Evolutionary conservation across 2,113 vertebrate species (phyloP).

Genomic region (Gnathonemus longibarbis): DNA sequence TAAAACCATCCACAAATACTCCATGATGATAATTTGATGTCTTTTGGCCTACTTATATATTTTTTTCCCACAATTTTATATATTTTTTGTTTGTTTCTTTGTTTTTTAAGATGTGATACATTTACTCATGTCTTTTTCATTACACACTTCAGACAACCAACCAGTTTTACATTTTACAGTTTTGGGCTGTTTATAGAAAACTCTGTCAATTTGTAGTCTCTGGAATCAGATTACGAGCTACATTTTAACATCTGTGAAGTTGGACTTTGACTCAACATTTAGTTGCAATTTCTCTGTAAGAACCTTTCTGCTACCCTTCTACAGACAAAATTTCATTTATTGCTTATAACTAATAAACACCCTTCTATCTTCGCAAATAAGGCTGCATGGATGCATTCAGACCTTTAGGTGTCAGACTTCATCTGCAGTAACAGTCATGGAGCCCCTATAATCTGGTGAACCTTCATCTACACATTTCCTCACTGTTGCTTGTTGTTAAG

Average conservation of each 20-base stretch:
- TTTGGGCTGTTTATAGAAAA: neutral
- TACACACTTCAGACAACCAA: neutral
- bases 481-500: neutral
- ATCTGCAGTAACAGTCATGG: neutral
- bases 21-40: neutral
- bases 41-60: neutral
- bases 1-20: neutral
- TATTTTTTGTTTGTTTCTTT: neutral
- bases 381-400: neutral
- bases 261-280: neutral
- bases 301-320: neutral
- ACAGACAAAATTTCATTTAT: neutral
- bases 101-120: neutral
- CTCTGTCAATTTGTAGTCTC: neutral
- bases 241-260: neutral
- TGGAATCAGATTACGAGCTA: neutral
- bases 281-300: neutral
- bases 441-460: neutral
- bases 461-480: neutral
- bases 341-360: neutral
- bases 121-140: neutral
- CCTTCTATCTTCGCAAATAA: neutral
- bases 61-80: too few species aligned
- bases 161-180: neutral
- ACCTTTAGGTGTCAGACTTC: neutral